Percentiles rank a stretch among this genome's conserved stretches.
These are phyloP conservation scores for Nomada hirtipes DNA, from an alignment of 2,888 invertebrate genomes.

Conservation along the genomic window DNA sequence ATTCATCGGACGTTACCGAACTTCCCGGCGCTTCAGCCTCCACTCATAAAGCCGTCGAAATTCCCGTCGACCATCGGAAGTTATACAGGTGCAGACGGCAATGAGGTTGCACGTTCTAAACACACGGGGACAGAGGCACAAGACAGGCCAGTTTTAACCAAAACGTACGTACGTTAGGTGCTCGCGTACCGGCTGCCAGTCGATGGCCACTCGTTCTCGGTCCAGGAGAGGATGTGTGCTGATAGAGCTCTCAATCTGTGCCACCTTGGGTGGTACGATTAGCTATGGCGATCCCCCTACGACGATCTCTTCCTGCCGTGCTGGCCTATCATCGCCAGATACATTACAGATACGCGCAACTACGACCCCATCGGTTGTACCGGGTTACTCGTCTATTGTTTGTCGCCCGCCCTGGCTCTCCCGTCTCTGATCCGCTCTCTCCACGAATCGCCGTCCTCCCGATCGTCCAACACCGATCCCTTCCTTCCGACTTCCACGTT, in stretches of 20 bases:
- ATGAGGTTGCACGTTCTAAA: constrained; percentile 4
- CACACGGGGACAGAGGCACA: not conserved
- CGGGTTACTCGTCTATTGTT: constrained; percentile 63
- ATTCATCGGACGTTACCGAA: no score
- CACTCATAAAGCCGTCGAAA: no score
- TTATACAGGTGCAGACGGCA: not conserved
- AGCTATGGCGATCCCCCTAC: constrained; percentile 81
- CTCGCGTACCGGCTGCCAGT: constrained; percentile 40
- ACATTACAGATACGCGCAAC: constrained; percentile 70
- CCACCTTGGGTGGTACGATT: constrained; percentile 84
- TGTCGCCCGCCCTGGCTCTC: constrained; percentile 47
- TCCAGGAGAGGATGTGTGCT: constrained; percentile 81
- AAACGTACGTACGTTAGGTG: constrained; percentile 30
- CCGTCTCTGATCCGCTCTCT: constrained; percentile 29
- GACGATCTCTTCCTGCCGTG: constrained; percentile 82
- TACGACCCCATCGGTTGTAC: constrained; percentile 73
- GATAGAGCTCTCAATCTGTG: constrained; percentile 83
- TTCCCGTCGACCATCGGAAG: not conserved
- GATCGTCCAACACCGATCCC: constrained; percentile 34
- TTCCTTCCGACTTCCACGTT: constrained; percentile 52
- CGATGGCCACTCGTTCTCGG: constrained; percentile 41
- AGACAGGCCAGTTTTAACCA: constrained; percentile 19
- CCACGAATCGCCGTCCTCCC: constrained; percentile 31
- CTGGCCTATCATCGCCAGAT: constrained; percentile 77
- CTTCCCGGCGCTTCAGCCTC: no score